These are phyloP conservation scores for Tenthredo mesomela DNA, from an alignment of 2,888 invertebrate genomes.

Conservation along the genomic window DNA sequence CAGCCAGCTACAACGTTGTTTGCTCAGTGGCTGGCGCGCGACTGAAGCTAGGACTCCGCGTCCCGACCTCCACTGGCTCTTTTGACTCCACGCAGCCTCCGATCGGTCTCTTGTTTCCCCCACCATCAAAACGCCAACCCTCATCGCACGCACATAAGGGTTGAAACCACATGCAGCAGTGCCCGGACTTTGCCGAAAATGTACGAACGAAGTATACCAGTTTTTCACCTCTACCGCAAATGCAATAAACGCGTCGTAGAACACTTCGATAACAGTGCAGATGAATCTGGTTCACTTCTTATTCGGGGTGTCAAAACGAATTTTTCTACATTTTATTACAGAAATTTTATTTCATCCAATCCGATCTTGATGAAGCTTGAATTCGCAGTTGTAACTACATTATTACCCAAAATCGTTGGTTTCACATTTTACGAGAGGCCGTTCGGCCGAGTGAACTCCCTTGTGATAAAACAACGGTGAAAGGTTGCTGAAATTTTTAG, in stretches of 20 bases:
- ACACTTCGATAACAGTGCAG: constrained; percentile 40
- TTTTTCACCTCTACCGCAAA: constrained; percentile 43
- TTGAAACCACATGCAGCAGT: constrained; percentile 49
- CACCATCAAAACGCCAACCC: constrained; percentile 59
- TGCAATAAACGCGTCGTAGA: constrained; percentile 22
- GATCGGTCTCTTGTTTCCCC: constrained; percentile 72
- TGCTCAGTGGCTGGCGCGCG: constrained; percentile 73
- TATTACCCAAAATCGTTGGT: background rate
- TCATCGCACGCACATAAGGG: constrained; percentile 50
- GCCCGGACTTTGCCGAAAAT: constrained; percentile 37
- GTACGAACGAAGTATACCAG: constrained; percentile 25
- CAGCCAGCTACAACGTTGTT: constrained; percentile 54
- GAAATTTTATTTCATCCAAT: background rate
- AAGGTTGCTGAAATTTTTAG: background rate
- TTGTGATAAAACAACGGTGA: background rate
- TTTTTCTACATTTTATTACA: background rate
- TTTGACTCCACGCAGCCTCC: constrained; percentile 73
- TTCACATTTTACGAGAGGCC: background rate
- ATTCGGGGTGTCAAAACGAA: background rate
- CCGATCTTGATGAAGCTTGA: background rate
- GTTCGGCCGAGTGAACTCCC: background rate
- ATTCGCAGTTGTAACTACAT: background rate
- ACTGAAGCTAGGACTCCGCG: constrained; percentile 69
- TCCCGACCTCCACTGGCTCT: constrained; percentile 70
- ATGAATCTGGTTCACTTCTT: constrained; percentile 27